Evolutionary conservation across 2,113 vertebrate genomes (phyloP).

Genomic region (Girardinichthys multiradiatus): DNA sequence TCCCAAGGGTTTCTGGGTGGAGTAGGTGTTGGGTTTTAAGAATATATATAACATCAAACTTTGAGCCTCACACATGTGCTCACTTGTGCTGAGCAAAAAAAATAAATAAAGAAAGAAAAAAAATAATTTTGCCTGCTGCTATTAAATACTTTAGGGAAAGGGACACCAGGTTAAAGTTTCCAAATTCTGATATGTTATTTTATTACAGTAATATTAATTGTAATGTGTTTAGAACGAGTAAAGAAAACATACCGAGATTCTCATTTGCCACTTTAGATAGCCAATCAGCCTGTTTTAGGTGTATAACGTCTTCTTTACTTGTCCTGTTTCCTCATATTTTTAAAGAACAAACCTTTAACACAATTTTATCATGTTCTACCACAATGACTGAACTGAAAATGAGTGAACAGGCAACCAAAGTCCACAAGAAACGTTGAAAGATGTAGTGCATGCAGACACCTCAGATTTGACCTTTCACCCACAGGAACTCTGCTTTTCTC

Average conservation of each 20-base stretch:
- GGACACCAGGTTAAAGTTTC: background rate
- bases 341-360: background rate
- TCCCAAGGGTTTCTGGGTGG: slow-evolving; percentile 54
- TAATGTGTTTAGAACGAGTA: background rate
- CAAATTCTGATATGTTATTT: background rate
- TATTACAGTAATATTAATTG: background rate
- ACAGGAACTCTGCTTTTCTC: background rate
- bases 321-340: background rate
- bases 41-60: slow-evolving; percentile 28
- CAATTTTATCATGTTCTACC: background rate
- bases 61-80: background rate
- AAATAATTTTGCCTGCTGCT: background rate
- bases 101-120: slow-evolving; percentile 11
- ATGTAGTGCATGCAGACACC: background rate
- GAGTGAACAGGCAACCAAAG: background rate
- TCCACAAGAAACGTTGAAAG: background rate
- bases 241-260: background rate
- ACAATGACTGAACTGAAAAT: background rate
- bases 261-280: background rate
- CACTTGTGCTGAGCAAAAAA: slow-evolving; percentile 1
- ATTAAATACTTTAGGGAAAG: background rate
- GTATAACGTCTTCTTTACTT: background rate
- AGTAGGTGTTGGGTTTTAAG: slow-evolving; percentile 49
- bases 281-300: background rate
- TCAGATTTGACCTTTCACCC: background rate